Conservation (phyloP, 1,140 invertebrate species). For the Drosophila micromelanica region DNA sequence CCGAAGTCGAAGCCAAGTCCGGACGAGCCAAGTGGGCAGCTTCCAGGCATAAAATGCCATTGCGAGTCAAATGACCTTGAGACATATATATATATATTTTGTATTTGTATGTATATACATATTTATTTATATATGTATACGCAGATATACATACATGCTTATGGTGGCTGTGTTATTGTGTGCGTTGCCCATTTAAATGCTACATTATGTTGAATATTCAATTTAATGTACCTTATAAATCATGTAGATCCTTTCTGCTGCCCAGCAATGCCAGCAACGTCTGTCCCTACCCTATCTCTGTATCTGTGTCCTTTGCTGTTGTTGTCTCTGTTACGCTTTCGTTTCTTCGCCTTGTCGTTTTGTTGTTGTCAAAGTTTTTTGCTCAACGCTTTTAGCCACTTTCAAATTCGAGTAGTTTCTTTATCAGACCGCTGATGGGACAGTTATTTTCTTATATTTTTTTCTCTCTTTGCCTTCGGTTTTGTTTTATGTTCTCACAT, state of each 20-base stretch:
- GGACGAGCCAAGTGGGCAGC: conserved; percentile 14
- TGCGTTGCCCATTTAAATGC: conserved; percentile 77
- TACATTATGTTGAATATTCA: conserved; percentile 82
- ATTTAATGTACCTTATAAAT: conserved; percentile 81
- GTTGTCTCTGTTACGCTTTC: conserved; percentile 4
- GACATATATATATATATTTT: background rate
- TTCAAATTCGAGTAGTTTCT: conserved; percentile 32
- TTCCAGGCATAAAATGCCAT: conserved; percentile 30
- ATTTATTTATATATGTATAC: background rate
- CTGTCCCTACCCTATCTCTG: conserved; percentile 1
- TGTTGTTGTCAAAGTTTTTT: conserved; percentile 30
- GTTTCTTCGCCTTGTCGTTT: conserved; percentile 13
- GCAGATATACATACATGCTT: conserved; percentile 12
- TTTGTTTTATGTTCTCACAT: conserved; percentile 31
- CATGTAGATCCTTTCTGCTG: conserved; percentile 67
- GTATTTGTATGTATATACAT: background rate
- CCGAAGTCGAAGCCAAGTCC: background rate
- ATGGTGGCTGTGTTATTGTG: conserved; percentile 36
- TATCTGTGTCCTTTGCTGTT: background rate
- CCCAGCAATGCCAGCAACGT: conserved; percentile 29
- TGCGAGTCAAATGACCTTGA: conserved; percentile 42
- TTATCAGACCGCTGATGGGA: conserved; percentile 26
- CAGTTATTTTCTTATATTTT: conserved; percentile 12
- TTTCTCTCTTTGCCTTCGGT: background rate
- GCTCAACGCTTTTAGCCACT: conserved; percentile 36